These are phyloP conservation scores for Microvelia longipes DNA, from an alignment of 1,140 invertebrate species.

Conservation along the genomic window DNA sequence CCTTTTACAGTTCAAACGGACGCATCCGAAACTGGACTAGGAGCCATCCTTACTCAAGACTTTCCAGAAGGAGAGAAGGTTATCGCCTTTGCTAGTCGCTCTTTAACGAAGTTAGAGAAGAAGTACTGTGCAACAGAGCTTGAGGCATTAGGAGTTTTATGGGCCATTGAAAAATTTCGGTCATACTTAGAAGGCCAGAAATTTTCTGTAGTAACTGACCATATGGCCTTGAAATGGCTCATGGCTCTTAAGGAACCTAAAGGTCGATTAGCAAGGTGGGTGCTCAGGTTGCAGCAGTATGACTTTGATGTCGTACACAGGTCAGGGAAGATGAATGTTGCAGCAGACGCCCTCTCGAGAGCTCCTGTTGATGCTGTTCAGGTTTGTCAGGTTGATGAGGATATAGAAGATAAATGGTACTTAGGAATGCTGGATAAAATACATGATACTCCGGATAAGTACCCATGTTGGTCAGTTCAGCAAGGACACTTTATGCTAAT, in stretches of 20 bases:
- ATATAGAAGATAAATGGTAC: too few species aligned
- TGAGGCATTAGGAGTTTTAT: too few species aligned
- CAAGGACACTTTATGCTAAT: slow-evolving; percentile 21
- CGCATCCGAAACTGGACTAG: slow-evolving; percentile 23
- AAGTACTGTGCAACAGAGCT: too few species aligned
- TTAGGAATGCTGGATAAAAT: not conserved
- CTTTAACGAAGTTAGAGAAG: too few species aligned
- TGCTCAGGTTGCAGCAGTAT: slow-evolving; percentile 19
- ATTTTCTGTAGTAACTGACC: slow-evolving; percentile 31
- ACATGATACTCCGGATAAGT: not conserved
- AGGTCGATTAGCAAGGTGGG: slow-evolving; percentile 28
- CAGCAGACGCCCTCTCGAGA: slow-evolving; percentile 10
- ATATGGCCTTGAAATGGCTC: too few species aligned
- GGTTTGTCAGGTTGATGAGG: too few species aligned
- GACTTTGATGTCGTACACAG: slow-evolving; percentile 15
- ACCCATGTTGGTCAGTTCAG: not conserved
- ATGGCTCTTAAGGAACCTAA: slow-evolving; percentile 28
- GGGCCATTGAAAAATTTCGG: too few species aligned
- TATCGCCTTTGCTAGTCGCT: too few species aligned
- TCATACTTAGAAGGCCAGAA: too few species aligned
- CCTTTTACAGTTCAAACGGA: slow-evolving; percentile 24
- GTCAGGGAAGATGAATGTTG: slow-evolving; percentile 15
- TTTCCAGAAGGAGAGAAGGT: too few species aligned
- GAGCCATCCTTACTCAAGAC: slow-evolving; percentile 24
- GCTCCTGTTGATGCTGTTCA: too few species aligned